Percentiles rank a stretch among this genome's conserved stretches.
phyloP scores from a whole-genome alignment of 2,888 invertebrate genomes.

The Apodemia zela region DNA sequence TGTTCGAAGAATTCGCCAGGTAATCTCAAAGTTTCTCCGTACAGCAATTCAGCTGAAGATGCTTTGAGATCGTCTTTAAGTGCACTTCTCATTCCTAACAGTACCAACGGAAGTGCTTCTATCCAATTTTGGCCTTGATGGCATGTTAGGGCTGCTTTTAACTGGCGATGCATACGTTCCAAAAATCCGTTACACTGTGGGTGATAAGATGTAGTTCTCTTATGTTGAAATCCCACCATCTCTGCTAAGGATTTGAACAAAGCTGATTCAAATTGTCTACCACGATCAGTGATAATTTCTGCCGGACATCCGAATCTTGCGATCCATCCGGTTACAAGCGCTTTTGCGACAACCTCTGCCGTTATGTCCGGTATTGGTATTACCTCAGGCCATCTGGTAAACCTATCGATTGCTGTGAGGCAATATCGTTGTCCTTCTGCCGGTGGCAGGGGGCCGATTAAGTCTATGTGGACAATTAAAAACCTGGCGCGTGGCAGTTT shows the following conservation, averaged over 20 bases:
- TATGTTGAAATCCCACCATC: background rate
- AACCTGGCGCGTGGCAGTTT: background rate
- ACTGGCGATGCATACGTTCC: background rate
- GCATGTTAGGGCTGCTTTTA: background rate
- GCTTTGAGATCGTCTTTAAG: background rate
- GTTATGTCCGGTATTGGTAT: background rate
- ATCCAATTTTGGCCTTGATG: background rate
- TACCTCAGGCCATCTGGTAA: background rate
- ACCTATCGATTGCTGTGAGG: slow-evolving; percentile 5
- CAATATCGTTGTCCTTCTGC: background rate
- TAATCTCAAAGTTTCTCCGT: background rate
- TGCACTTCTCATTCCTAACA: background rate
- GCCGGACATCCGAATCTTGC: slow-evolving; percentile 26
- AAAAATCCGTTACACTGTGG: too few species aligned
- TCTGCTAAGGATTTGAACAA: slow-evolving; percentile 20
- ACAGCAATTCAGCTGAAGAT: background rate
- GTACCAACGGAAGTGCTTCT: background rate
- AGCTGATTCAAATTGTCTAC: slow-evolving; percentile 35
- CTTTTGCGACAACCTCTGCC: background rate
- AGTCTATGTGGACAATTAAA: background rate
- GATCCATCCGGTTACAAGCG: background rate
- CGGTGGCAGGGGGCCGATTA: background rate
- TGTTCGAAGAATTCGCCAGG: background rate
- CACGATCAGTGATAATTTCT: slow-evolving; percentile 21
- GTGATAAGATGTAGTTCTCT: too few species aligned